Evolutionary conservation across 2,888 invertebrate species (phyloP), one percentile per base, ranked within the genome.

Genomic region (Sphaeridia pumilis): DNA sequence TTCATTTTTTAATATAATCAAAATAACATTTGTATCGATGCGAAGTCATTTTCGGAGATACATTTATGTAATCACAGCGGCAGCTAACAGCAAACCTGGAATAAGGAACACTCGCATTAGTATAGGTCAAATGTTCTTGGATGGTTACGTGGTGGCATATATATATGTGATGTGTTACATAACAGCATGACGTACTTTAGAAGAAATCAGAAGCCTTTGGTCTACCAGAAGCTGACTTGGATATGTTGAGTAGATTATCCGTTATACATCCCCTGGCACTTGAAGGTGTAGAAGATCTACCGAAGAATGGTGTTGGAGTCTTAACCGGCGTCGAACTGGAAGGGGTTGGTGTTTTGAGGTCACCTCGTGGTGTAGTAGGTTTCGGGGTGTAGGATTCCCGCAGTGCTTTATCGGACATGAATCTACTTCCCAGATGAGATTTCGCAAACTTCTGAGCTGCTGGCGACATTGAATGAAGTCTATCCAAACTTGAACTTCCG

Each of bases 401-500:
- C 12, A 79, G 68, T 7, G 74, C 74, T 57, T 72, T 70, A 65
- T 78, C 78, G 1, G 48, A 38, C 51, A 68, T 72, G 28, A 73
- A 69, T 58, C 79, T 69, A 4, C 79, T 75, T 4, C n/a, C n/a
- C n/a, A 84, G 70, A 64, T 79, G 79, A 22, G 76, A 73, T 1
- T 84, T 84, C 3, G 92, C 93, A 31, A 97, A 74, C 63, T 82
- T 79, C 59, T 86, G 80, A 0, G 95, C 97, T 0, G 97, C 97
- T 0, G 97, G 95, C 1, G 95, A 95, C 87, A 97, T 87, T 52
- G 84, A 83, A 3, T 83, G 83, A 35, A 95, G 71, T 2, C 90
- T 79, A 58, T 93, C 92, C 22, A 85, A 78, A 10, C 66, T 61
- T 20, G 70, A 73, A 38, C 74, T 71, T 61, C 75, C 73, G 1